These are phyloP conservation scores for Cetoscarus ocellatus DNA, from an alignment of 2,797 vertebrate species.

Conservation along the genomic window DNA sequence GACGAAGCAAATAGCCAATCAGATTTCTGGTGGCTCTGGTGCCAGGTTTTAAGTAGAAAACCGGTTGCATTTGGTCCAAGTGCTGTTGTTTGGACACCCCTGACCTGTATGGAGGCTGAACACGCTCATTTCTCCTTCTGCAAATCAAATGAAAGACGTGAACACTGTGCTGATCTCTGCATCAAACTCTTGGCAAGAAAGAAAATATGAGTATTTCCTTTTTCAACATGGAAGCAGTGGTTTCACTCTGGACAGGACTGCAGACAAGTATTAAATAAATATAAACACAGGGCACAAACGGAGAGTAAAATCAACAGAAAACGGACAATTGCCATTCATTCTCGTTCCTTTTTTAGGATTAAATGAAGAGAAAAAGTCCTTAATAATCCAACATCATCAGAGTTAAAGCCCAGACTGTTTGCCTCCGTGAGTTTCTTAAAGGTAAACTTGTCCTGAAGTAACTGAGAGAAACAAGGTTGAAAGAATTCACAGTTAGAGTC, in stretches of 20 bases:
- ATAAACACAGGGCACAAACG: no score
- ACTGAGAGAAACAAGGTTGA: slow-evolving; percentile 9
- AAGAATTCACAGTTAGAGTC: slow-evolving; percentile 61
- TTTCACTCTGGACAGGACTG: no score
- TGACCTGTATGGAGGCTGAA: no score
- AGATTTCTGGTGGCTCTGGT: no score
- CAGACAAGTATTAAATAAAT: no score
- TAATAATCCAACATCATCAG: background rate
- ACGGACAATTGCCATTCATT: background rate
- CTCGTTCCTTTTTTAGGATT: slow-evolving; percentile 7
- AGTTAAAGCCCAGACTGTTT: background rate
- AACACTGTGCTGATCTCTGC: background rate
- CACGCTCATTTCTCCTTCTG: background rate
- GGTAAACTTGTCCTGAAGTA: slow-evolving; percentile 4
- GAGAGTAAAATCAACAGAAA: no score
- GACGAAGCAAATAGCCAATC: no score
- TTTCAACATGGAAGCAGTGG: background rate
- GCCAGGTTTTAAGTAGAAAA: no score
- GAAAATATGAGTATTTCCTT: background rate
- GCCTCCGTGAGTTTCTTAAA: background rate
- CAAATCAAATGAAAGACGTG: background rate
- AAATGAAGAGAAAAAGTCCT: background rate
- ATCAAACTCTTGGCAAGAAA: background rate
- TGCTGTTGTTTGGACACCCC: no score
- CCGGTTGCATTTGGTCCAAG: no score